These are phyloP conservation scores for Chrysodeixis includens DNA, from an alignment of 2,888 invertebrate genomes.

Conservation along the genomic window DNA sequence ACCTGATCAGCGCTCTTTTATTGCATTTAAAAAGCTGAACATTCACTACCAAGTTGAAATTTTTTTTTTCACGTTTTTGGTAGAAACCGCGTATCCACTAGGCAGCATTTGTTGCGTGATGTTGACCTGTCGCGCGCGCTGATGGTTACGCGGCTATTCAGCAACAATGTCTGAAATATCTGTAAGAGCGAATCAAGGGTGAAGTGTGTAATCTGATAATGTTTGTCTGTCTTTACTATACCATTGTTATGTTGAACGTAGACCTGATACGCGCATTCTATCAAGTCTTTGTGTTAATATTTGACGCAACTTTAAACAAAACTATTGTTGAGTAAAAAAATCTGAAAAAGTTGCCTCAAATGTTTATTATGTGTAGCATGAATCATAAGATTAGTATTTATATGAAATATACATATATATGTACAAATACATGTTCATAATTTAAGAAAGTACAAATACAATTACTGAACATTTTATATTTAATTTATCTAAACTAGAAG, in stretches of 20 bases:
- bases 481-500: conserved; percentile 25
- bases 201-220: neutral
- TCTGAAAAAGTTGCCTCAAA: conserved; percentile 31
- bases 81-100: no score
- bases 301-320: conserved; percentile 27
- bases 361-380: conserved; percentile 41
- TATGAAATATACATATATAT: neutral
- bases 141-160: no score
- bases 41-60: no score
- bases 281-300: conserved; percentile 15
- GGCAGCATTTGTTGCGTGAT: no score
- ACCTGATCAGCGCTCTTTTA: neutral
- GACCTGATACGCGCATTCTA: conserved; percentile 17
- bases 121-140: no score
- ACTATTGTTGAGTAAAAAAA: neutral
- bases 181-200: neutral
- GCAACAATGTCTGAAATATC: neutral
- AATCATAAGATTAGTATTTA: conserved; percentile 21
- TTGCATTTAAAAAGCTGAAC: neutral
- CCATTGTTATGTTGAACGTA: conserved; percentile 3
- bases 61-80: no score
- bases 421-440: neutral
- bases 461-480: neutral
- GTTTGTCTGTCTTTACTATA: conserved; percentile 9
- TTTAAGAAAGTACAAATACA: neutral